Conservation (phyloP, 2,888 invertebrate species). For the Penaeus monodon region DNA sequence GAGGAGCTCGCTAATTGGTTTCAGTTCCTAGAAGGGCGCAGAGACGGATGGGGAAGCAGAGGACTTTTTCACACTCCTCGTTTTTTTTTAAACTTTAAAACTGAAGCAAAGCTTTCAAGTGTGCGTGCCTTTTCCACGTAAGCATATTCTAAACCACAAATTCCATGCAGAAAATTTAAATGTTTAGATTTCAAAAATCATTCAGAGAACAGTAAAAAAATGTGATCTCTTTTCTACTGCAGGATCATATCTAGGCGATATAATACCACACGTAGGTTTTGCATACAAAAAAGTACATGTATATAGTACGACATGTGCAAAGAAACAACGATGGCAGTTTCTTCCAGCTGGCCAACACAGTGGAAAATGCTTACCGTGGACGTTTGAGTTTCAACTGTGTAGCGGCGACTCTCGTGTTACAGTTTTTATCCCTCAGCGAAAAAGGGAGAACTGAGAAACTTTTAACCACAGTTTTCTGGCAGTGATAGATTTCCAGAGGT, state of each 20-base stretch:
- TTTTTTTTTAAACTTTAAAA: constrained; percentile 23
- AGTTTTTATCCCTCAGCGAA: constrained; percentile 23
- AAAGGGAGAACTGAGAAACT: constrained; percentile 27
- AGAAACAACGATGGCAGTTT: constrained; percentile 33
- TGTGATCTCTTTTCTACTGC: constrained; percentile 19
- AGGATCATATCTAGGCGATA: constrained; percentile 26
- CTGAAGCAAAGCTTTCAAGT: constrained; percentile 11
- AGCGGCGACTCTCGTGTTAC: constrained; percentile 20
- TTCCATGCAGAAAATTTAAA: constrained; percentile 40
- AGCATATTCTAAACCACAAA: constrained; percentile 25
- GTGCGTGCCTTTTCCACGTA: background rate
- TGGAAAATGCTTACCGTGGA: constrained; percentile 40
- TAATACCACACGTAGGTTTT: constrained; percentile 27
- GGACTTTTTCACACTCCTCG: constrained; percentile 29
- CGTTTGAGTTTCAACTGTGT: constrained; percentile 32
- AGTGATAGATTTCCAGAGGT: constrained; percentile 37
- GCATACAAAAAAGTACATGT: constrained; percentile 13
- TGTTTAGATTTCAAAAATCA: constrained; percentile 39
- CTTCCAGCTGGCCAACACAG: constrained; percentile 37
- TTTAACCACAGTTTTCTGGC: constrained; percentile 43
- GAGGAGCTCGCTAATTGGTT: constrained; percentile 53
- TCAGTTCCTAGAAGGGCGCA: constrained; percentile 32
- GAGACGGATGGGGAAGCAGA: constrained; percentile 4
- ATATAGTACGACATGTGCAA: constrained; percentile 22
- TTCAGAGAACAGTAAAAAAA: constrained; percentile 43